Evolutionary conservation across 1,140 invertebrate genomes (phyloP), one percentile per base, ranked within the genome.

Genomic region (Laupala kohalensis): DNA sequence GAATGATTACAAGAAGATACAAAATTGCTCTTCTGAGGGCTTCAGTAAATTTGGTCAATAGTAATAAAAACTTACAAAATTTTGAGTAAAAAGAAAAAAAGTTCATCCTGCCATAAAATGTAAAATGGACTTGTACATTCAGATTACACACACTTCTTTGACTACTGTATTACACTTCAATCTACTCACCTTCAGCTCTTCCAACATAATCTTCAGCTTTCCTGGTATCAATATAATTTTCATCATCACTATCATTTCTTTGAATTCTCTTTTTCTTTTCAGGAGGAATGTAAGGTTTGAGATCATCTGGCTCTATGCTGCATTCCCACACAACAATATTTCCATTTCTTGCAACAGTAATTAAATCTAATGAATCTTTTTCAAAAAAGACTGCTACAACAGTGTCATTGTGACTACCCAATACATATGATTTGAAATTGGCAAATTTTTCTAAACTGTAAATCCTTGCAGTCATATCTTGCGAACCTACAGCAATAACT

Each of bases 361-460:
- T 89, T 1, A 92, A 80, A 82, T 97, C 91, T 75, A 96, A 87
- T 75, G 87, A 91, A 69, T 93, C 86, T 72, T 88, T 85, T 78
- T 95, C 92, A 83, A 99, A 98, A 79, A 93, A 97, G 73, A 90
- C 90, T 2, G 86, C 88, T 9, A 96, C 86, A 71, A 98, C 89
- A 4, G 80, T 76, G 78, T 96, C 92, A 0, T 88, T 89, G 79
- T 98, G 94, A 27, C 92, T 86, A 64, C 91, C 89, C 24, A 98
- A 78, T 0, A 89, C 86, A 76, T 86, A 88, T 26, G 86, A 86
- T 25, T 84, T 85, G 74, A 94, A 88, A 76, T 97, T 95, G 15
- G 82, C 81, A 71, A 86, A 89, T 75, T 87, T 90, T 69, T 91
- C 84, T 0, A 95, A 78, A 9, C 89, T 86, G 78, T 91, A 94